These are phyloP conservation scores for Sinella curviseta DNA, from an alignment of 1,140 invertebrate genomes.

Conservation along the genomic window DNA sequence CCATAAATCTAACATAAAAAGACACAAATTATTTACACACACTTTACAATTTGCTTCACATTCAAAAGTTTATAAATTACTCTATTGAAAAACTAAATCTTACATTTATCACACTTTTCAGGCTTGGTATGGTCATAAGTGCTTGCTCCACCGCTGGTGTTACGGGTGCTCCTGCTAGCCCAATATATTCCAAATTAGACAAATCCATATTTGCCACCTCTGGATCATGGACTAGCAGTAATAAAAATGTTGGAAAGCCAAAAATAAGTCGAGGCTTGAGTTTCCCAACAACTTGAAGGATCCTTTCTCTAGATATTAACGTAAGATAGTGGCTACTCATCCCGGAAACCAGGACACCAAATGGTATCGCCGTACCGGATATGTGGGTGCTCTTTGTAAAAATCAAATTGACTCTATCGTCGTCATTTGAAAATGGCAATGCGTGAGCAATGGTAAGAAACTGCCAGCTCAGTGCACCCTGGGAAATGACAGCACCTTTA, in stretches of 20 bases:
- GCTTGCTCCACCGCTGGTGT: conserved; percentile 40
- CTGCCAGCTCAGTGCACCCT: not conserved
- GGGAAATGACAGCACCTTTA: conserved; percentile 32
- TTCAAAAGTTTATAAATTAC: not conserved
- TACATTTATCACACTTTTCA: conserved; percentile 41
- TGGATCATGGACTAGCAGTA: conserved; percentile 15
- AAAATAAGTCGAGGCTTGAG: conserved; percentile 28
- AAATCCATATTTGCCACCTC: conserved; percentile 44
- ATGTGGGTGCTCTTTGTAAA: conserved; percentile 44
- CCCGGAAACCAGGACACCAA: not conserved
- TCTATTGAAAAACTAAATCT: too few species aligned
- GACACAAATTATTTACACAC: not conserved
- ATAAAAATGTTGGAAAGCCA: conserved; percentile 28
- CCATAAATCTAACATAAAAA: conserved; percentile 13
- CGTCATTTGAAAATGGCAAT: conserved; percentile 18
- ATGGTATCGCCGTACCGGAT: conserved; percentile 16
- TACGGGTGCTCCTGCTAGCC: conserved; percentile 38
- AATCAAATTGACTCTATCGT: conserved; percentile 36
- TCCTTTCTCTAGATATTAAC: conserved; percentile 31
- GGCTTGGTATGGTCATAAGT: conserved; percentile 32
- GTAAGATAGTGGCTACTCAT: not conserved
- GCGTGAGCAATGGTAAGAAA: not conserved
- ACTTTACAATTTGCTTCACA: not conserved
- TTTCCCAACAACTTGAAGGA: conserved; percentile 39
- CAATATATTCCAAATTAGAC: conserved; percentile 33